Percentiles rank a stretch among this genome's conserved stretches.
Evolutionary conservation across 2,113 vertebrate genomes (phyloP).

Genomic region (Trogon surrucura): DNA sequence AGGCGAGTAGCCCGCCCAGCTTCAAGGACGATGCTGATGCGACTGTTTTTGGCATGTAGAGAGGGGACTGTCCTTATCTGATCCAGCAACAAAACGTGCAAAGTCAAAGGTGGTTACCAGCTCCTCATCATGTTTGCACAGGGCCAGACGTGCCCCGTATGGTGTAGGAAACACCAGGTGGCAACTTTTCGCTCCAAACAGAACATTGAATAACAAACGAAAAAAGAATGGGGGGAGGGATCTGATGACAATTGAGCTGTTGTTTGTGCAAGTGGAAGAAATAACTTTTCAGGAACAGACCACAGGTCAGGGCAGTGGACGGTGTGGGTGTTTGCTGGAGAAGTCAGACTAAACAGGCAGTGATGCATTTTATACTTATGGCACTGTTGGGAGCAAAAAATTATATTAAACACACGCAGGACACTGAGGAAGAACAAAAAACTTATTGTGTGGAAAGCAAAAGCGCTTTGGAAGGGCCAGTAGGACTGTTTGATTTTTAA

Average conservation of each 20-base stretch:
- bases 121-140: background rate
- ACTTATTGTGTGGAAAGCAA: conserved; percentile 65
- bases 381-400: conserved; percentile 69
- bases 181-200: background rate
- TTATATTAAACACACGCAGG: conserved; percentile 65
- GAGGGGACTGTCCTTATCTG: background rate
- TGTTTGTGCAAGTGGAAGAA: conserved; percentile 70
- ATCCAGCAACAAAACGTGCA: background rate
- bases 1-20: background rate
- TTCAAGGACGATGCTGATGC: background rate
- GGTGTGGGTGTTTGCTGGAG: conserved; percentile 69
- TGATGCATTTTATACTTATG: conserved; percentile 61
- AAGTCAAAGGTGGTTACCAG: background rate
- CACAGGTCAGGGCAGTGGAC: conserved; percentile 47
- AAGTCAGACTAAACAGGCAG: conserved; percentile 76
- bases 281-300: conserved; percentile 67
- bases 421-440: conserved; percentile 65
- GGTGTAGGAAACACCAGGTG: accelerated
- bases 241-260: conserved; percentile 29
- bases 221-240: background rate
- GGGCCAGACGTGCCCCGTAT: accelerated
- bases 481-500: conserved; percentile 5
- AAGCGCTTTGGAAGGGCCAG: conserved; percentile 2
- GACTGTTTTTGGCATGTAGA: background rate
- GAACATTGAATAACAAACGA: background rate